Evolutionary conservation across 2,888 invertebrate genomes (phyloP), one percentile per base, ranked within the genome.

Genomic region (Anoplius nigerrimus): DNA sequence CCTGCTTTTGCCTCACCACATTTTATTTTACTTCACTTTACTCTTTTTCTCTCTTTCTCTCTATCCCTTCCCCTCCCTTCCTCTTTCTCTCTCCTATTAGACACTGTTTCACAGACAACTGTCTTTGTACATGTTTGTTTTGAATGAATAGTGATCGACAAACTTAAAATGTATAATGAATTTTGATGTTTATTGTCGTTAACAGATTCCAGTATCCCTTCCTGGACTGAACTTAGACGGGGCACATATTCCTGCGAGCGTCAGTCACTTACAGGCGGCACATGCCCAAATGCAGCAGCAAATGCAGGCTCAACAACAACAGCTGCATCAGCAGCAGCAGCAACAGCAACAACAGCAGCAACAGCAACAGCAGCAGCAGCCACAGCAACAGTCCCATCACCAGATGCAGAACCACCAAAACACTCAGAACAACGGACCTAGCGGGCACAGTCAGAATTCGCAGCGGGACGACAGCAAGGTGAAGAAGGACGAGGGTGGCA

Each of bases 241-340:
- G 57, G 83, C 85, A 53, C 88, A 88, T 66, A 83, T 88, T 72
- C 85, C 86, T 56, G 77, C 87, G 57, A 88, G 87, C 70, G 83
- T 84, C 52, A 84, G 85, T 70, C 88, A 89, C 69, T 79, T 89
- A 65, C 88, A 88, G 66, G 88, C 86, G 64, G 88, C 88, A 54
- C 86, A 86, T 75, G 83, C 84, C 71, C 81, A 81, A 81, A 81
- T 81, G 79, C 81, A 84, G 72, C 84, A 84, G 57, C 84, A 84
- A 76, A 81, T 84, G 82, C 84, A 84, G 68, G 80, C 82, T 51
- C 81, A 83, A 51, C 83, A 83, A 48, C 86, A 91, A 81, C 90
- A 90, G 53, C 90, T 90, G 79, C 89, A 87, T 69, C 90, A 90
- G 77, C 90, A 90, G 71, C 90, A 91, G 66, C 81, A 90, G 67